Evolutionary conservation across 1,140 invertebrate species (phyloP).

Genomic region (Agrilus planipennis): DNA sequence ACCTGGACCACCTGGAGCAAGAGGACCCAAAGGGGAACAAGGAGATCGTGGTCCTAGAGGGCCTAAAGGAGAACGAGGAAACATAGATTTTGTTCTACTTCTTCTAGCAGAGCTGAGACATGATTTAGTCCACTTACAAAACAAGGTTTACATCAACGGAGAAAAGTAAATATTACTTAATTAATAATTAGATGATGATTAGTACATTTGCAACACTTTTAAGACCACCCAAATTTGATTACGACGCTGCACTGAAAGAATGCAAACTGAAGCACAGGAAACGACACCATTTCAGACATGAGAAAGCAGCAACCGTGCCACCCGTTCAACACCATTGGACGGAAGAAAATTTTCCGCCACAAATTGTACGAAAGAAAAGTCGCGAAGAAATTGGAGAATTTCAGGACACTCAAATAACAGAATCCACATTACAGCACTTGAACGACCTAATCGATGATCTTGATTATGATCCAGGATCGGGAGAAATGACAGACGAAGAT

Average conservation of each 20-base stretch:
- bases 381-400: constrained; percentile 3
- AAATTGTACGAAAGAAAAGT: no score
- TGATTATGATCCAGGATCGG: constrained; percentile 7
- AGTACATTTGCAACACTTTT: not conserved
- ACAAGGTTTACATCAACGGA: constrained; percentile 42
- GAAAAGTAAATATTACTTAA: constrained; percentile 37
- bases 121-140: constrained; percentile 48
- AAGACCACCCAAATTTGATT: constrained; percentile 27
- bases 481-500: constrained; percentile 9
- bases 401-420: not conserved
- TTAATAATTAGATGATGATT: not conserved
- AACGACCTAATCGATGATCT: constrained; percentile 5
- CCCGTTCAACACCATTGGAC: not conserved
- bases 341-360: not conserved
- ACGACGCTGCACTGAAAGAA: constrained; percentile 19
- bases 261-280: constrained; percentile 20
- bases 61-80: constrained; percentile 43
- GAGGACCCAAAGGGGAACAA: constrained; percentile 43
- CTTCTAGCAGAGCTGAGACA: constrained; percentile 48
- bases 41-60: constrained; percentile 44
- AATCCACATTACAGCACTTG: no score
- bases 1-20: constrained; percentile 43
- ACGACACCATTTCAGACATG: constrained; percentile 16
- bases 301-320: constrained; percentile 9
- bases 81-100: constrained; percentile 47